Conservation (phyloP, 2,888 invertebrate species). For the Entomobrya multifasciata region DNA sequence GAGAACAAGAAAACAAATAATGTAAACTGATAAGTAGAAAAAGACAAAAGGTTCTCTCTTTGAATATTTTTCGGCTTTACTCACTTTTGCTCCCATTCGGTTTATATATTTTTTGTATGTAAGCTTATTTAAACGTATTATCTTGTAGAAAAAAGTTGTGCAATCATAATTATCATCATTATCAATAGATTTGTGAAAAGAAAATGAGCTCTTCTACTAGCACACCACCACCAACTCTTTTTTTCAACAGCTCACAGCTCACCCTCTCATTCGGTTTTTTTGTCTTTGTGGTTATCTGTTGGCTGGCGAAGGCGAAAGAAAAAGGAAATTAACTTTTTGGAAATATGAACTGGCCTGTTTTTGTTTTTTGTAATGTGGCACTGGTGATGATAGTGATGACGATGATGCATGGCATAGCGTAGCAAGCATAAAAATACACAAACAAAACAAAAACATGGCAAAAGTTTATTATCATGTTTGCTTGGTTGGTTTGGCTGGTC, state of each 20-base stretch:
- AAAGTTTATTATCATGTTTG: constrained; percentile 44
- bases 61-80: neutral
- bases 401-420: constrained; percentile 7
- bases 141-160: constrained; percentile 38
- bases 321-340: constrained; percentile 60
- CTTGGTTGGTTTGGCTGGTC: constrained; percentile 1
- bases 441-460: neutral
- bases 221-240: no score
- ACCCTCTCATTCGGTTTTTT: constrained; percentile 30
- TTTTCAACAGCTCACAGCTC: no score
- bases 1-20: constrained; percentile 33
- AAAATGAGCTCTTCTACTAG: constrained; percentile 23
- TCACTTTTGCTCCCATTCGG: neutral
- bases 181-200: constrained; percentile 63
- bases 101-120: neutral
- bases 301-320: neutral
- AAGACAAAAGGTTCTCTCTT: neutral
- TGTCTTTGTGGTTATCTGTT: constrained; percentile 7
- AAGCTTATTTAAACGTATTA: neutral
- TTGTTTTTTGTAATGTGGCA: neutral
- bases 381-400: neutral
- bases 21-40: neutral
- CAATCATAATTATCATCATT: constrained; percentile 66
- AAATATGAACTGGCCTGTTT: constrained; percentile 31
- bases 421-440: neutral